Percentiles rank a stretch among this genome's conserved stretches.
Conservation (phyloP, 2,113 vertebrate genomes). For the Oostethus manadensis region DNA sequence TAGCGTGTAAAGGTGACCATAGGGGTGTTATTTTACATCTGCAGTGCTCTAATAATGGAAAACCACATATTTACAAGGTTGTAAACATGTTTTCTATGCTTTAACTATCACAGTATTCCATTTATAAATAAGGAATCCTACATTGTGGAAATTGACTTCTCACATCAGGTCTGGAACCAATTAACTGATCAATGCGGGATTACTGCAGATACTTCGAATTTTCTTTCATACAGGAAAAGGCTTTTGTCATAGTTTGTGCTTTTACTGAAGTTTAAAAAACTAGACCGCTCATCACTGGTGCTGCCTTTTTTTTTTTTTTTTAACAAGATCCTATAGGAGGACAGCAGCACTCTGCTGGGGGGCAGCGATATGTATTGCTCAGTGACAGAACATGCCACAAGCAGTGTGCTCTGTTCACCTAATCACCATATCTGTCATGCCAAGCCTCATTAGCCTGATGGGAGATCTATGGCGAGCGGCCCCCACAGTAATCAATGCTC, state of each 20-base stretch:
- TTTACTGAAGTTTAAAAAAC: slow-evolving; percentile 7
- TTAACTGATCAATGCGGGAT: too few species aligned
- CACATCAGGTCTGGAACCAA: too few species aligned
- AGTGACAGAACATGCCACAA: slow-evolving; percentile 44
- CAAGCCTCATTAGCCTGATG: slow-evolving; percentile 59
- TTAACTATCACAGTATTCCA: too few species aligned
- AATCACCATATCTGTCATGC: slow-evolving; percentile 52
- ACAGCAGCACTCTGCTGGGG: neutral
- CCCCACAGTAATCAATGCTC: slow-evolving; percentile 53
- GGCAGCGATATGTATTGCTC: slow-evolving; percentile 22
- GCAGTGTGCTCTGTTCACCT: slow-evolving; percentile 33
- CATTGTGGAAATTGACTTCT: too few species aligned
- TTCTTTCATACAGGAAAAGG: too few species aligned
- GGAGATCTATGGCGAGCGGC: slow-evolving; percentile 50
- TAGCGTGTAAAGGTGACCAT: too few species aligned
- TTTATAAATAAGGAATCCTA: too few species aligned
- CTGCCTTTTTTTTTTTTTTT: slow-evolving; percentile 12
- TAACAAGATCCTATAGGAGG: slow-evolving; percentile 24
- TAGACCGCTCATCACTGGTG: slow-evolving; percentile 10
- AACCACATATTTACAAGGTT: too few species aligned
- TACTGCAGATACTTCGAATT: too few species aligned
- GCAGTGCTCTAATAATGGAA: too few species aligned
- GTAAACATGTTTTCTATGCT: too few species aligned
- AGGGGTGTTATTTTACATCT: too few species aligned
- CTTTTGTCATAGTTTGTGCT: neutral